These are phyloP conservation scores for Drosophila grimshawi DNA, from an alignment of 1,140 invertebrate species.

Conservation along the genomic window DNA sequence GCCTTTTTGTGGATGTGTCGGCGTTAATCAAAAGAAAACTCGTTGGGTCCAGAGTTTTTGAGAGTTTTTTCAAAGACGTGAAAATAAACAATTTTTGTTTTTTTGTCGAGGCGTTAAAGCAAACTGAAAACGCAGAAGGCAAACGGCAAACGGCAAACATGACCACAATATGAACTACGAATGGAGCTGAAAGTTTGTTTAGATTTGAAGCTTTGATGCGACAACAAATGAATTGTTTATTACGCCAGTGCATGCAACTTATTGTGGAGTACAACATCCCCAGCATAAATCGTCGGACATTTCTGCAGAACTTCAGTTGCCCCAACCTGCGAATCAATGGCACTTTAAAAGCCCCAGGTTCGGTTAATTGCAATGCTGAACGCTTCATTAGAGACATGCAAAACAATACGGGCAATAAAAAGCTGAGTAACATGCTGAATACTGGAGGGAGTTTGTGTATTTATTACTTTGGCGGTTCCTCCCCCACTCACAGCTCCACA, in stretches of 20 bases:
- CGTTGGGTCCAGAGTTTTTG: conserved; percentile 35
- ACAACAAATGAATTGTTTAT: conserved; percentile 75
- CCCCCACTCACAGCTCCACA: conserved; percentile 9
- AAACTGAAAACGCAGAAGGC: conserved; percentile 38
- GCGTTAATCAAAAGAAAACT: conserved; percentile 53
- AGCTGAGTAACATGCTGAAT: conserved; percentile 25
- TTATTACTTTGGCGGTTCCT: background rate
- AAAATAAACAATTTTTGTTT: conserved; percentile 55
- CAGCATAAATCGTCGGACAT: conserved; percentile 54
- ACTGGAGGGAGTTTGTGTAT: background rate
- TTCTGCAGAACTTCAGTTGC: conserved; percentile 51
- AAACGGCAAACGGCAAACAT: conserved; percentile 48
- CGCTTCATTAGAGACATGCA: conserved; percentile 75
- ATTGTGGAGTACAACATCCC: conserved; percentile 40
- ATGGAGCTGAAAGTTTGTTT: conserved; percentile 47
- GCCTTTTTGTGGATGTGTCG: conserved; percentile 14
- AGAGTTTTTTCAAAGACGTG: conserved; percentile 27
- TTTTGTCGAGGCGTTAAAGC: conserved; percentile 55
- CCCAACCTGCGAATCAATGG: conserved; percentile 18
- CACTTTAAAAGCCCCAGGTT: conserved; percentile 22
- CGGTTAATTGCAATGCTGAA: conserved; percentile 53
- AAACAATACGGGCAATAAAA: conserved; percentile 67
- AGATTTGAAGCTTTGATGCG: conserved; percentile 52
- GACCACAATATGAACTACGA: conserved; percentile 38
- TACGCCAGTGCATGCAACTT: conserved; percentile 56